Base-by-base conservation (phyloP, 2,797 vertebrate genomes). In the Esox masquinongy region DNA sequence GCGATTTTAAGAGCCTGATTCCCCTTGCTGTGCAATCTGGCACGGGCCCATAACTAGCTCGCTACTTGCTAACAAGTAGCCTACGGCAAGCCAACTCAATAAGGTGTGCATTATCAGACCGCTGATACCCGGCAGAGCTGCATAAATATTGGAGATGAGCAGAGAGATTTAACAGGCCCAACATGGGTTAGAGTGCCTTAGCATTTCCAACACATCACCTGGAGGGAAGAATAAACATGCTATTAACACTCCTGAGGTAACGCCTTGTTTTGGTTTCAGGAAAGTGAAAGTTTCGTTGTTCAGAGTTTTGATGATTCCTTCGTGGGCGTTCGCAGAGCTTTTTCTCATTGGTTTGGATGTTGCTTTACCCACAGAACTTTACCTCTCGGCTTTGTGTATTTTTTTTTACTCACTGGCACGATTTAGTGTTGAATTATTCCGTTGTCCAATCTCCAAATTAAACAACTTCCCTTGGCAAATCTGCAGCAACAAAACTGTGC, bases 51-150 rank as follows among this genome's bases (percentile, higher is more conserved):
- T 81, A 73, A 39, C 34, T 79, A 64, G 83, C 77, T 80, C 34
- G 47, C 43, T 49, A 17, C 77, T 80, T 29, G 69, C 68, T 69
- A 69, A 90, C 85, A 87, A 87, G 90, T 77, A 82, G 85, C 88
- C 80, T 71, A 5, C 26, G 87, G 89, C 84, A 70, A 66, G 85
- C 82, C 86, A 80, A 87, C 83, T 91, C 88, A 88, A 90, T 90
- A 84, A 84, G 84, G 83, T 87, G 84, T 88, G 70, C 80, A 89
- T 88, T 90, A 83, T 85, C 15, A 34, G 83, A 88, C 82, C 77
- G 83, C 79, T 83, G 75, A 74, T 80, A 80, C 83, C 83, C 86
- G 85, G 86, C 74, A 73, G 79, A 83, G 77, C 63, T 24, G 8
- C 73, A 80, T 77, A 79, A 77, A 83, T 74, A 47, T 59, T 73